Evolutionary conservation across 2,113 vertebrate species (phyloP).

Genomic region (Lichenostomus cassidix): DNA sequence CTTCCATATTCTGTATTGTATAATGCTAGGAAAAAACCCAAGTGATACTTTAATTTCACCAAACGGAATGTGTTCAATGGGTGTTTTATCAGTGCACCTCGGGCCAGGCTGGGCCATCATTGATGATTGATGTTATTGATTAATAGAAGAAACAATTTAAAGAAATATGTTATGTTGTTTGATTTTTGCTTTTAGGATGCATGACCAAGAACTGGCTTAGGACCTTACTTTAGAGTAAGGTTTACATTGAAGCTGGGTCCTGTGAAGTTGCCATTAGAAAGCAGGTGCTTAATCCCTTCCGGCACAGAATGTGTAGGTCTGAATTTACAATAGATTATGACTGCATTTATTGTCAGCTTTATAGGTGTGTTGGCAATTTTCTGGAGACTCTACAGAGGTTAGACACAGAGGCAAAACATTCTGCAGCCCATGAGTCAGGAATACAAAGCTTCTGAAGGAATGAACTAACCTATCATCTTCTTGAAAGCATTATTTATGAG

Average conservation of each 20-base stretch:
- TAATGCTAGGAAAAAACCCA: not conserved
- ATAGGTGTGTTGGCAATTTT: not conserved
- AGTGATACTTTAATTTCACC: not conserved
- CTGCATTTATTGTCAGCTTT: not conserved
- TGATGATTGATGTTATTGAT: not conserved
- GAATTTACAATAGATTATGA: not conserved
- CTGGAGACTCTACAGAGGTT: not conserved
- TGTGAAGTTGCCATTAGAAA: not conserved
- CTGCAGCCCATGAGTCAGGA: not conserved
- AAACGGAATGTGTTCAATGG: not conserved
- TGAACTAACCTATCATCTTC: not conserved
- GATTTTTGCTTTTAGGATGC: not conserved
- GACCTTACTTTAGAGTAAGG: not conserved
- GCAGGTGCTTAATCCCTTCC: not conserved
- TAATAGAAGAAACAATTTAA: not conserved
- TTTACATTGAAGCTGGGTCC: not conserved
- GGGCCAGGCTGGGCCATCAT: not conserved
- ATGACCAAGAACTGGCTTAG: not conserved
- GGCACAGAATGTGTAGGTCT: not conserved
- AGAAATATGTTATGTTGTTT: not conserved
- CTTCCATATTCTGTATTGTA: not conserved
- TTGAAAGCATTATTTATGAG: conserved; percentile 28
- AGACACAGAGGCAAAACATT: not conserved
- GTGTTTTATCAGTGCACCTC: not conserved
- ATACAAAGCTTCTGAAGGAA: not conserved